Evolutionary conservation across 2,113 vertebrate species (phyloP), one percentile per base, ranked within the genome.

Genomic region (Neodon shergylaensis): DNA sequence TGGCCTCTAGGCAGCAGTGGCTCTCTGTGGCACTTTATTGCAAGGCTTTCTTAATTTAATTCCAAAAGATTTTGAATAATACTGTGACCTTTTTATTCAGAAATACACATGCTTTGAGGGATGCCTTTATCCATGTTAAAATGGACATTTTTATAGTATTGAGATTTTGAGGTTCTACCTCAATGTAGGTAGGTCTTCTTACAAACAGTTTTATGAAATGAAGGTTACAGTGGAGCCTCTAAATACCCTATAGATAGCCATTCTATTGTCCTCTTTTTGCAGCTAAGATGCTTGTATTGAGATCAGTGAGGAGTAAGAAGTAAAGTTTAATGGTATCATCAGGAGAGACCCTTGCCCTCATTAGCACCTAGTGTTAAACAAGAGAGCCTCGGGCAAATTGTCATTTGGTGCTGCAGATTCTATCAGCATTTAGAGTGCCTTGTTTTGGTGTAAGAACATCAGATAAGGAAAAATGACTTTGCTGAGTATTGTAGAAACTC

Each of bases 51-150:
- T 84, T 90, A 21, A 91, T 93, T 90, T 86, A 33, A 93, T 95
- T 90, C 42, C 58, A 92, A 17, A 96, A 39, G 54, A 86, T 73
- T 97, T 78, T 21, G 6, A 88, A 19, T 96, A 96, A 79, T 89
- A 6, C 49, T 79, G 7, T 83, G 7, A 21, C n/a, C 26, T 83
- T 52, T 83, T 94, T 78, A n/a, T 87, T 95, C 65, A 93, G 49
- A 94, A 97, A 28, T 94, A 52, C 2, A 39, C 36, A 78, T 90
- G 17, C 52, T 83, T 95, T 93, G 9, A 77, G 36, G 61, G 5
- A 74, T 95, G 26, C 22, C 39, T 96, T 97, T 88, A 52, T 92
- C 14, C 3, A 8, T 88, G 52, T 68, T 92, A 83, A 84, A 92
- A 63, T 92, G 86, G 58, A 16, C 61, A 91, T 89, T 93, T 88